phyloP scores from a whole-genome alignment of 2,888 invertebrate genomes.

The Ophraella communa region DNA sequence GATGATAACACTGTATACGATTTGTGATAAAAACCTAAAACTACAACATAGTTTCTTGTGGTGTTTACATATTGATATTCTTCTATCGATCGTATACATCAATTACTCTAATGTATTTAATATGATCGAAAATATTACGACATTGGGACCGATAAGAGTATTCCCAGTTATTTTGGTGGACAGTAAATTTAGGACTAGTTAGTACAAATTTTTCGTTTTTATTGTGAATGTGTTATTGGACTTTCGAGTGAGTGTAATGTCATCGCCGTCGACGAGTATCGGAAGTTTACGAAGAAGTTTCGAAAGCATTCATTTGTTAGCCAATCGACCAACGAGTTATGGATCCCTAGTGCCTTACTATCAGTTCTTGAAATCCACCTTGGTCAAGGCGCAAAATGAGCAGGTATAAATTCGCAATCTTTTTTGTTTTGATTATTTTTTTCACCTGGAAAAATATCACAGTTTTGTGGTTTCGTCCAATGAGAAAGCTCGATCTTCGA shows the following conservation, averaged over 20 bases:
- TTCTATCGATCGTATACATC: too few species aligned
- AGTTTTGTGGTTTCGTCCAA: too few species aligned
- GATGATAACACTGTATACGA: conserved; percentile 2
- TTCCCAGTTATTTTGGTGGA: conserved; percentile 9
- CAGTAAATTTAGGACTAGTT: conserved; percentile 17
- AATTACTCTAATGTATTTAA: not conserved
- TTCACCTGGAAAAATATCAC: too few species aligned
- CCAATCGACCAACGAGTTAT: conserved; percentile 63
- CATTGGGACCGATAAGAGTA: not conserved
- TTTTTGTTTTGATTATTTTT: not conserved
- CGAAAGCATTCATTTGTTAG: conserved; percentile 52
- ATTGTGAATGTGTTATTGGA: too few species aligned
- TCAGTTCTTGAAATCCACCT: conserved; percentile 65
- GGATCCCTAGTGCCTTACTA: conserved; percentile 70
- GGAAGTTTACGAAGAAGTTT: conserved; percentile 22
- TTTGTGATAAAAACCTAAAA: conserved; percentile 2
- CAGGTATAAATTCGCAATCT: conserved; percentile 37
- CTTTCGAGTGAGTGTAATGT: too few species aligned
- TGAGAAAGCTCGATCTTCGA: too few species aligned
- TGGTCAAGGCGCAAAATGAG: conserved; percentile 54
- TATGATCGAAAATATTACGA: conserved; percentile 4
- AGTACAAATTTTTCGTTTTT: too few species aligned
- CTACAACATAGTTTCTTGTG: not conserved
- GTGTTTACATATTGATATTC: too few species aligned
- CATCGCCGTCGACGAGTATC: conserved; percentile 24